These are phyloP conservation scores for Protobothrops flavoviridis DNA, from an alignment of 2,113 vertebrate species.

Conservation along the genomic window DNA sequence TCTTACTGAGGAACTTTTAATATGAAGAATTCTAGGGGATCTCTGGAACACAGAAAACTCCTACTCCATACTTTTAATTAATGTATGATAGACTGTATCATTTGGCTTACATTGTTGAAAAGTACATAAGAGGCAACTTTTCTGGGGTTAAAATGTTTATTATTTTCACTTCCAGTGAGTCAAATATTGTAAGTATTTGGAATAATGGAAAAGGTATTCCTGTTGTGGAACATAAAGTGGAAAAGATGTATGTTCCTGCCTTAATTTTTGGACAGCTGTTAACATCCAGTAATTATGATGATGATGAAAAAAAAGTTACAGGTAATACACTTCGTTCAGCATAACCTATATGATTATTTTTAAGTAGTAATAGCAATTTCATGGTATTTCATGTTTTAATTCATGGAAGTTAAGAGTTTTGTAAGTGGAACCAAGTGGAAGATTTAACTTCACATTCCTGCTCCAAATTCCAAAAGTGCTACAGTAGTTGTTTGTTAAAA, in stretches of 20 bases:
- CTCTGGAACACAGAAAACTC: no score
- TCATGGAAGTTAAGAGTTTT: neutral
- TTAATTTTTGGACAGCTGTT: constrained; percentile 97
- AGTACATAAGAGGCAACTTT: neutral
- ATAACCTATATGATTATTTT: neutral
- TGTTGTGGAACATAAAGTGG: constrained; percentile 97
- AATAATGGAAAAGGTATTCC: constrained; percentile 99
- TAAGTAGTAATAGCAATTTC: constrained; percentile 6
- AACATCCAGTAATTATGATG: constrained; percentile 98
- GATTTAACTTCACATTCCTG: neutral
- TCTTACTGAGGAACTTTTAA: no score
- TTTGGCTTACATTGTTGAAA: constrained; percentile 4
- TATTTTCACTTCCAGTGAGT: constrained; percentile 78
- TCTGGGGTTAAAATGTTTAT: constrained; percentile 29
- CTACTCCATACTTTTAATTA: no score
- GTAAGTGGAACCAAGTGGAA: neutral
- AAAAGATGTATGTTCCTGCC: constrained; percentile 97
- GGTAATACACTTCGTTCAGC: constrained; percentile 67
- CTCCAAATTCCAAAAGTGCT: neutral
- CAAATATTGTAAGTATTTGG: constrained; percentile 93
- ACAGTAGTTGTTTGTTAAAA: neutral
- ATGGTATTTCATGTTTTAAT: neutral
- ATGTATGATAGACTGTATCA: accelerated
- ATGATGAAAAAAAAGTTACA: constrained; percentile 98
- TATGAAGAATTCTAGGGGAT: no score